A percentile compares a stretch with the other conserved stretches of the same genome.
Conservation (phyloP, 1,140 invertebrate species). For the Melipona quadrifasciata region DNA sequence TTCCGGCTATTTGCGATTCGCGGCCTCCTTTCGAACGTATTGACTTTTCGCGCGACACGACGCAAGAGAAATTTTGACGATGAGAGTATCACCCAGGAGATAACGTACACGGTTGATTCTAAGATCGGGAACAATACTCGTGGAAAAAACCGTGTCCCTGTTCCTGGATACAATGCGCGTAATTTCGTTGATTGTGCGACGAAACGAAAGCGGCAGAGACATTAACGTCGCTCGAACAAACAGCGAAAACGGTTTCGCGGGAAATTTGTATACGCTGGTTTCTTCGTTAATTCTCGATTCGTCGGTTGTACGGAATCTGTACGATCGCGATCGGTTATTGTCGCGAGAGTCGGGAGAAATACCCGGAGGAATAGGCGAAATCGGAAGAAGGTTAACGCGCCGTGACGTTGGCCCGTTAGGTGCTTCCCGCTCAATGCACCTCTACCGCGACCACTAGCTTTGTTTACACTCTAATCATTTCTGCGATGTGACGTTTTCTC, state of each 20-base stretch:
- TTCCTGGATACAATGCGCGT: slow-evolving; percentile 28
- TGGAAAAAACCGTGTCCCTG: slow-evolving; percentile 12
- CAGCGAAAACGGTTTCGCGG: background rate
- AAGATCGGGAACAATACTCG: slow-evolving; percentile 7
- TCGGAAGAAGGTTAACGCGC: slow-evolving; percentile 62
- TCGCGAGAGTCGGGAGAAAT: background rate
- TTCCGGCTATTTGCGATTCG: background rate
- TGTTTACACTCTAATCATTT: slow-evolving; percentile 12
- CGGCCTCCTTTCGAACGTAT: background rate
- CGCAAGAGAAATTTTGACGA: background rate
- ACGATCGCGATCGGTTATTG: background rate
- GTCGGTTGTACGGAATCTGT: background rate
- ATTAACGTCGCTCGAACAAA: background rate
- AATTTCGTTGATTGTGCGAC: slow-evolving; percentile 14
- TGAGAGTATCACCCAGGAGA: background rate
- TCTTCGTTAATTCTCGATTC: background rate
- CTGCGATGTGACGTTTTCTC: background rate
- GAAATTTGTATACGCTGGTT: background rate
- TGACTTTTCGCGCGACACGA: background rate
- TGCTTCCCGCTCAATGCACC: slow-evolving; percentile 32
- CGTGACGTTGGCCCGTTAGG: slow-evolving; percentile 68
- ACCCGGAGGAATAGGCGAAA: slow-evolving; percentile 35
- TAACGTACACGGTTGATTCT: background rate
- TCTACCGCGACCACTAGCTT: slow-evolving; percentile 27
- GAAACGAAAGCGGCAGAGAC: slow-evolving; percentile 25